These are phyloP conservation scores for Rattus norvegicus DNA, from an alignment of 2,113 vertebrate species.

Conservation along the genomic window DNA sequence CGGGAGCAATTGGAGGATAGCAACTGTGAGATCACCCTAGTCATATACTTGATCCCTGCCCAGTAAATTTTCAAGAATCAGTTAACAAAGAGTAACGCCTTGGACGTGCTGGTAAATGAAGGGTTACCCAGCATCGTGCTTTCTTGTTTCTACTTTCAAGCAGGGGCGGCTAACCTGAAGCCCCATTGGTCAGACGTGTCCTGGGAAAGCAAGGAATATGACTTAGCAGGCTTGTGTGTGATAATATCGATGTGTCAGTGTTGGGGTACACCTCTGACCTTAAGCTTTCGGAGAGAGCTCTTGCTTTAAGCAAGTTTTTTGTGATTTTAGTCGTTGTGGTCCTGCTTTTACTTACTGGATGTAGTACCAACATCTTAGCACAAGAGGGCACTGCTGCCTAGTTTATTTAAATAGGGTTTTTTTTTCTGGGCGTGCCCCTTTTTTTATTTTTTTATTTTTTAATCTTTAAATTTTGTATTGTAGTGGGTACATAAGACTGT, in stretches of 20 bases:
- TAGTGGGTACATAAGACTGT: background rate
- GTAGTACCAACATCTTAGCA: slow-evolving; percentile 38
- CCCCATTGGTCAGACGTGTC: too few species aligned
- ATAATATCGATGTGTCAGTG: background rate
- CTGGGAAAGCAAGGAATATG: background rate
- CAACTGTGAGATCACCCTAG: background rate
- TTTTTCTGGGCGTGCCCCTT: background rate
- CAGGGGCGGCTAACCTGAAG: background rate
- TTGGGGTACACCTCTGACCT: background rate
- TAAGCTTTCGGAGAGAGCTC: slow-evolving; percentile 8
- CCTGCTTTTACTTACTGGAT: slow-evolving; percentile 26
- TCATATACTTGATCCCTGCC: background rate
- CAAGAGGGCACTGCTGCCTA: slow-evolving; percentile 82
- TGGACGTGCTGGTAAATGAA: background rate
- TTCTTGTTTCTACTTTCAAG: background rate
- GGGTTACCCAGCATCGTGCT: background rate
- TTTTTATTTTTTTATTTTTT: background rate
- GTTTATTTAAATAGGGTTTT: slow-evolving; percentile 67
- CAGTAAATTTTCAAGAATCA: background rate
- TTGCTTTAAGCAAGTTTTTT: background rate
- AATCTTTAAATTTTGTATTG: background rate
- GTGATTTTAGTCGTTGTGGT: background rate
- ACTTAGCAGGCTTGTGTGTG: background rate
- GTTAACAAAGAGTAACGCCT: background rate
- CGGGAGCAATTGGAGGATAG: background rate